phyloP scores from a whole-genome alignment of 1,140 invertebrate genomes.

The Oryctes rhinoceros region DNA sequence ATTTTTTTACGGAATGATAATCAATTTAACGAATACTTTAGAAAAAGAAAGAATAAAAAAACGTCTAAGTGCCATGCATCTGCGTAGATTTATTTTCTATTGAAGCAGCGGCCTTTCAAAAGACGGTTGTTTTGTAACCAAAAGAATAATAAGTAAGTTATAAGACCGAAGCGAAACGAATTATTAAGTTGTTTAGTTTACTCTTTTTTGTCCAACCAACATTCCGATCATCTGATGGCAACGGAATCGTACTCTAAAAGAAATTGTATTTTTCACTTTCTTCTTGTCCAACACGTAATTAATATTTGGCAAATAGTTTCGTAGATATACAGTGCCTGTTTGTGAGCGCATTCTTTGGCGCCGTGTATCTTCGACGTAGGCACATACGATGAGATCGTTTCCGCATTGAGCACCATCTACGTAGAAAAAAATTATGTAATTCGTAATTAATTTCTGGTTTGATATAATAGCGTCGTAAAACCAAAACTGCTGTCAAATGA shows the following conservation, averaged over 20 bases:
- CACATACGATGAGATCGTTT: neutral
- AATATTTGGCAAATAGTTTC: constrained; percentile 22
- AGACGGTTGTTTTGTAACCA: neutral
- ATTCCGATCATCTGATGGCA: constrained; percentile 12
- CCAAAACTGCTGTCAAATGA: neutral
- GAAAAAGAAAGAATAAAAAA: no score
- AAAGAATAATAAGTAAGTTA: neutral
- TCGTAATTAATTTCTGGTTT: constrained; percentile 3
- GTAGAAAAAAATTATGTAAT: neutral
- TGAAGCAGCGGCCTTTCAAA: no score
- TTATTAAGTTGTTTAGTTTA: neutral
- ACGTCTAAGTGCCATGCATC: no score
- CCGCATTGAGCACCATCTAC: neutral
- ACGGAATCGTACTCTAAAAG: neutral
- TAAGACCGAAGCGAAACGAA: neutral
- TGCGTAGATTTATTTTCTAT: no score
- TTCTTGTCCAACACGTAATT: constrained; percentile 22
- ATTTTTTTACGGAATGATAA: no score
- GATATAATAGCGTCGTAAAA: neutral
- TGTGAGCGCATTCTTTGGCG: neutral
- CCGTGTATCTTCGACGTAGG: neutral
- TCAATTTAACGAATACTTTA: no score
- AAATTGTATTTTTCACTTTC: constrained; percentile 28
- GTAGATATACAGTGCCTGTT: neutral
- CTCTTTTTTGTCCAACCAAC: neutral